These are phyloP conservation scores for Schizaphis graminum DNA, from an alignment of 2,888 invertebrate genomes.

Conservation along the genomic window DNA sequence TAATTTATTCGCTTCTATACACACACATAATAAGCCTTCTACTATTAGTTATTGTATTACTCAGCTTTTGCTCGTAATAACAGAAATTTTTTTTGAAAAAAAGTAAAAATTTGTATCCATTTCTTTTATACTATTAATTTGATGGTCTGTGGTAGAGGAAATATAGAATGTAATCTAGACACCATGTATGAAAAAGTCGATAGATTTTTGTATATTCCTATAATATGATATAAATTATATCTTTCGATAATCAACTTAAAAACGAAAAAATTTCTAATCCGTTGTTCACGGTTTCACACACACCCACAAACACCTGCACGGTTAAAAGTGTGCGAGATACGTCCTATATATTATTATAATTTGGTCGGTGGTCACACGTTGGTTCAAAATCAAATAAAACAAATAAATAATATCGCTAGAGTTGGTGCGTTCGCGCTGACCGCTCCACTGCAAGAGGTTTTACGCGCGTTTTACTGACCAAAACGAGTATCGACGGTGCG, in stretches of 20 bases:
- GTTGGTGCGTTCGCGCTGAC: background rate
- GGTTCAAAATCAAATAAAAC: background rate
- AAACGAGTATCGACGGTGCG: conserved; percentile 62
- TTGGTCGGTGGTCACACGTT: background rate
- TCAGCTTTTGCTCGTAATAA: background rate
- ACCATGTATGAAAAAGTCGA: background rate
- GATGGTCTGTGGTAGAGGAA: background rate
- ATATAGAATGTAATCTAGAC: background rate
- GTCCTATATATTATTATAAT: background rate
- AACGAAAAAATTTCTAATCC: background rate
- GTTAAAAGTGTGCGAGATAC: background rate
- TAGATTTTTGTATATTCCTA: background rate
- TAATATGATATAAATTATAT: background rate
- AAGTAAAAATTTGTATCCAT: background rate
- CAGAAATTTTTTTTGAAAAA: background rate
- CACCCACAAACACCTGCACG: background rate
- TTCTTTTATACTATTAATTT: background rate
- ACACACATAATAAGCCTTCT: background rate
- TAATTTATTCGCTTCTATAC: background rate
- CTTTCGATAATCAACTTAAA: background rate
- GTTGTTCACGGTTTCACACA: background rate
- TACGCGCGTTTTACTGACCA: conserved; percentile 51
- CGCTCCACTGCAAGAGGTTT: background rate
- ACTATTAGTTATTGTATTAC: background rate
- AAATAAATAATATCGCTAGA: background rate